phyloP scores from a whole-genome alignment of 2,797 vertebrate species.

The Avahi laniger region DNA sequence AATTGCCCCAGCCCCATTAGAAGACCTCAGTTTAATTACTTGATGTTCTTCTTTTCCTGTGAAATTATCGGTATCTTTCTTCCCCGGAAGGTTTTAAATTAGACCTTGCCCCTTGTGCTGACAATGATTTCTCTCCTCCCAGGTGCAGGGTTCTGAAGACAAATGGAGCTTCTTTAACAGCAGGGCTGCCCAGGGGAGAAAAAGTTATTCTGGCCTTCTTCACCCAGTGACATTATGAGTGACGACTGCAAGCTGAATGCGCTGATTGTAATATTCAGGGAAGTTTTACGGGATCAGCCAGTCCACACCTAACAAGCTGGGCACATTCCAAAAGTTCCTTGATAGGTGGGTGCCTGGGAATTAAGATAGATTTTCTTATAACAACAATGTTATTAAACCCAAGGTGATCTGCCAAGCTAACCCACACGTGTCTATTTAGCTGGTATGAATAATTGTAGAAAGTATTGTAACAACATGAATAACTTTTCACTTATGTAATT shows the following conservation, averaged over 20 bases:
- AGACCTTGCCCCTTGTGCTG: not conserved
- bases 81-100: not conserved
- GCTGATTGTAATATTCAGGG: not conserved
- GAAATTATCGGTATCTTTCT: not conserved
- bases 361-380: not conserved
- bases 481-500: not conserved
- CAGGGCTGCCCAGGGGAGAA: not conserved
- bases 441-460: not conserved
- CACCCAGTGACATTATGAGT: not conserved
- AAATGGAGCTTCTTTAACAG: not conserved
- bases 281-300: not conserved
- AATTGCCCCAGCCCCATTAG: not conserved
- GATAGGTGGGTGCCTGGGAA: not conserved
- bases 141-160: not conserved
- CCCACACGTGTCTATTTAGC: not conserved
- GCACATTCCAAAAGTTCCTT: not conserved
- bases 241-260: fast-evolving
- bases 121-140: not conserved
- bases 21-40: not conserved
- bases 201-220: not conserved
- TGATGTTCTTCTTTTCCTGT: not conserved
- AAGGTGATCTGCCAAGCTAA: not conserved
- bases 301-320: no score
- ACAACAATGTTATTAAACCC: not conserved
- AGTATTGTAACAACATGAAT: not conserved